A percentile compares a stretch with the other conserved stretches of the same genome.
Conservation (phyloP, 2,888 invertebrate species). For the Synergus gifuensis region DNA sequence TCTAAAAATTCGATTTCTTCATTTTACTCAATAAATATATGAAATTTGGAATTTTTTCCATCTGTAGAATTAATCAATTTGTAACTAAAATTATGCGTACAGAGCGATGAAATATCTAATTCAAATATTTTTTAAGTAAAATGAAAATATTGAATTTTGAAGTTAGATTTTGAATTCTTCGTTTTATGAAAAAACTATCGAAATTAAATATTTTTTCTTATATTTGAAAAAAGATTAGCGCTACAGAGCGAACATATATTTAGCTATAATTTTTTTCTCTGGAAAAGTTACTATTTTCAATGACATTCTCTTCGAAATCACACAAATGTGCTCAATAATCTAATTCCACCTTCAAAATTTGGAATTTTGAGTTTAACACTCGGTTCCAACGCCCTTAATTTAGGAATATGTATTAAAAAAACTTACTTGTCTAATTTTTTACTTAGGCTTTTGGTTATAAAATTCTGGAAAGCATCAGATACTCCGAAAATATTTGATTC, state of each 20-base stretch:
- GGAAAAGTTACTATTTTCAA: constrained; percentile 33
- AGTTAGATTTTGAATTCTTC: no score
- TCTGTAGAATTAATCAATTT: no score
- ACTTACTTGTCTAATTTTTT: constrained; percentile 66
- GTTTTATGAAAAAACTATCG: no score
- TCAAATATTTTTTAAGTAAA: no score
- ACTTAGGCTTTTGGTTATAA: constrained; percentile 67
- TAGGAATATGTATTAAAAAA: constrained; percentile 17
- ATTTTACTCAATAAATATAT: constrained; percentile 8
- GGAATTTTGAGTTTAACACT: not conserved
- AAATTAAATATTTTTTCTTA: no score
- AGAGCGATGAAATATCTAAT: no score
- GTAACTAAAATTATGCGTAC: no score
- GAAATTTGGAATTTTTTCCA: no score
- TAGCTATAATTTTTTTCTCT: constrained; percentile 46
- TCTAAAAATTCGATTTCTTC: not conserved
- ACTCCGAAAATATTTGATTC: constrained; percentile 64
- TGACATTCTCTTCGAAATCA: constrained; percentile 45
- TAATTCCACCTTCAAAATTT: constrained; percentile 41
- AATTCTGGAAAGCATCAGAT: constrained; percentile 62
- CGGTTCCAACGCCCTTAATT: no score
- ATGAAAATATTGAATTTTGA: no score
- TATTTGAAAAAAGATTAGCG: no score
- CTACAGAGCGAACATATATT: no score
- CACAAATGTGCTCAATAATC: constrained; percentile 58